Conservation (phyloP, 2,113 vertebrate genomes). For the Pseudopipra pipra region DNA sequence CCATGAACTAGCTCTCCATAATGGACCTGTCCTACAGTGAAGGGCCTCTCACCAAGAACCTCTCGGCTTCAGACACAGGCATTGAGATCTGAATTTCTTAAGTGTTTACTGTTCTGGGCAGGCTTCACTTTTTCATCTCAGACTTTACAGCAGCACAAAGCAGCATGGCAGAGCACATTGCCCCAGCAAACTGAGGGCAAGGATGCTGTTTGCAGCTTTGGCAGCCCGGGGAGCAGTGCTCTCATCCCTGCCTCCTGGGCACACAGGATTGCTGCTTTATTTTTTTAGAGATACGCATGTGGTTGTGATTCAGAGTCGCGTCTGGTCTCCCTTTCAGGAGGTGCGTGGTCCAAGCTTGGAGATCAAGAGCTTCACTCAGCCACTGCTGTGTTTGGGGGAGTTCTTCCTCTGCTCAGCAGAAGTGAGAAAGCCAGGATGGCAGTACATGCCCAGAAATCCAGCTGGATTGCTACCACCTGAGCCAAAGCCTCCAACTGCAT, state of each 20-base stretch:
- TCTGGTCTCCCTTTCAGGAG: not conserved
- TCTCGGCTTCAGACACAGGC: not conserved
- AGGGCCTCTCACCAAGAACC: not conserved
- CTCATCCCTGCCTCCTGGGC: not conserved
- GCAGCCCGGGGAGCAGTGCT: accelerated
- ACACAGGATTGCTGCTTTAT: not conserved
- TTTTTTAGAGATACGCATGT: not conserved
- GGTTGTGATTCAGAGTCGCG: not conserved
- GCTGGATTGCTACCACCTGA: not conserved
- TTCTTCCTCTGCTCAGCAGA: not conserved
- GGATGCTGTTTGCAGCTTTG: accelerated
- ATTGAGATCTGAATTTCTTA: not conserved
- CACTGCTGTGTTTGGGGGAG: not conserved
- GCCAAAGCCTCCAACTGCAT: not conserved
- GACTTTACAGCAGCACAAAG: not conserved
- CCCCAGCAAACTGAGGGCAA: accelerated
- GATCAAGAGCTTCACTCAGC: not conserved
- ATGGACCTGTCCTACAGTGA: accelerated
- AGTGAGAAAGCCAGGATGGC: not conserved
- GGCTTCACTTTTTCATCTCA: not conserved
- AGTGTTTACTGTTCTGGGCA: not conserved
- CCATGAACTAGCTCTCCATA: not conserved
- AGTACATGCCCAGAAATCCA: not conserved
- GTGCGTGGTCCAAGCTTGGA: not conserved
- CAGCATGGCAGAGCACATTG: accelerated